Evolutionary conservation across 2,888 invertebrate species (phyloP), one percentile per base, ranked within the genome.

Genomic region (Watsonalla cultraria): DNA sequence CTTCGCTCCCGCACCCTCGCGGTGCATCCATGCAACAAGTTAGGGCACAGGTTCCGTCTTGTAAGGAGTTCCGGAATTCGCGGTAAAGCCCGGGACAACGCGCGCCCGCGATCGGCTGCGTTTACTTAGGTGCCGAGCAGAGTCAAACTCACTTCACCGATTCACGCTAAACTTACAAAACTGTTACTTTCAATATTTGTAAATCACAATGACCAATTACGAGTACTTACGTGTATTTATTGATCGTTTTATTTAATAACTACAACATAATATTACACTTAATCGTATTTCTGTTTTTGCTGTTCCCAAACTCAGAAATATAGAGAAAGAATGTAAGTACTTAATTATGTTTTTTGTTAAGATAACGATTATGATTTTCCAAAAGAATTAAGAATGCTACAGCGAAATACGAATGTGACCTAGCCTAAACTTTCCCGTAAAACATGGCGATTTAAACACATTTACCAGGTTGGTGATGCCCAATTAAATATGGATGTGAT

Each of bases 401-500:
- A 51, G 6, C 33, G 46, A 58, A 68, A 70, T 65, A 65, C 24
- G 1, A 24, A 24, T 64, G 64, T 74, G 76, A 70, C 68, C 67
- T 66, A 72, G 75, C 75, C 74, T 76, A 76, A 78, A 81, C 76
- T 76, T 78, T 79, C 75, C 71, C 74, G 77, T 84, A 80, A 84
- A 87, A 84, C 82, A 83, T 80, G 81, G 80, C 76, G 79, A 81
- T 82, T 79, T 80, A 82, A 84, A 89, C 80, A 88, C 80, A 88
- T 87, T 90, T 89, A 82, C 80, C 84, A 84, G 88, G 82, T 80
- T 84, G 80, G 83, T 83, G 88, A 87, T 86, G 88, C 87, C 89
- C 90, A 90, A 90, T 90, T 90, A 90, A 90, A 90, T 90, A 90
- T 90, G 90, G 88, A 90, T 90, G 89, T 89, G 90, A 90, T 90